Conservation (phyloP, 35 echinoderm and acorn worm genomes). For the Anneissia japonica region DNA sequence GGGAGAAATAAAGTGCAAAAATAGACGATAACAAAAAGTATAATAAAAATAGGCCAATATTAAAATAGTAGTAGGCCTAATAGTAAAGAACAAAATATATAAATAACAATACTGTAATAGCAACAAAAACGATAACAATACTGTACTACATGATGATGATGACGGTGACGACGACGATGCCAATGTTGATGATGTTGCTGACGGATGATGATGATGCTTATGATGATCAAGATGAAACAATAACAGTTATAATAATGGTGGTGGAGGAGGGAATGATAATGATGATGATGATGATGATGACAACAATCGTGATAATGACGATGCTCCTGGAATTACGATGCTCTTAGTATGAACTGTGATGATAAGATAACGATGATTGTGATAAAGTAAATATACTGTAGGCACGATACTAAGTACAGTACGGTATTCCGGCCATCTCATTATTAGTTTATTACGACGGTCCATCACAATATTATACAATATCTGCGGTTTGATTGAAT, state of each 20-base stretch:
- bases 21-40: no score
- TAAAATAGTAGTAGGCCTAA: no score
- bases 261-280: neutral
- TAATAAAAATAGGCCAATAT: no score
- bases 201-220: constrained; percentile 4
- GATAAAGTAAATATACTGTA: neutral
- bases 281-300: constrained; percentile 7
- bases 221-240: neutral
- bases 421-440: neutral
- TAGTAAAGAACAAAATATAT: no score
- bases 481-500: no score
- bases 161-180: neutral
- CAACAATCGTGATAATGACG: neutral
- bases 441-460: no score
- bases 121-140: no score
- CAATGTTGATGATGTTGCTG: neutral
- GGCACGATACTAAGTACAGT: neutral
- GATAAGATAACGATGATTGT: neutral
- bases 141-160: neutral
- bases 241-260: neutral
- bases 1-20: no score
- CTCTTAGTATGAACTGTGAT: neutral
- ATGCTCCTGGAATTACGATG: neutral
- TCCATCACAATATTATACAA: no score
- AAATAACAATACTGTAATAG: no score